These are phyloP conservation scores for Saccostrea cuccullata DNA, from an alignment of 1,140 invertebrate genomes.

Conservation along the genomic window DNA sequence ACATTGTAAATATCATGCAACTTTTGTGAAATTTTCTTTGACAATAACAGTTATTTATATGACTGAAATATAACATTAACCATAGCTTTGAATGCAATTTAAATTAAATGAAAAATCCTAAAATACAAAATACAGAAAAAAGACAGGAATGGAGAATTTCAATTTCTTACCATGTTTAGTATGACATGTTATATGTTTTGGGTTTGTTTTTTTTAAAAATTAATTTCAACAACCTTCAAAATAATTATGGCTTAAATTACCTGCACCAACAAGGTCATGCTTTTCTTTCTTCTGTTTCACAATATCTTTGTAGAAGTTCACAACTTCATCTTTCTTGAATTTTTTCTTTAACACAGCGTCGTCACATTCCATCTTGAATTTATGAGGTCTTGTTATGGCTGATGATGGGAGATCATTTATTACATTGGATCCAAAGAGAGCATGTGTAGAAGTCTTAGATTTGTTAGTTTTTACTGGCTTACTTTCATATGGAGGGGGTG, in stretches of 20 bases:
- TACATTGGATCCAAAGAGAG: constrained; percentile 56
- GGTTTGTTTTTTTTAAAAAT: neutral
- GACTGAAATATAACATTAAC: too few species aligned
- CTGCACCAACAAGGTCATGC: constrained; percentile 76
- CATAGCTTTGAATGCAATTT: too few species aligned
- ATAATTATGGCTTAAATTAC: constrained; percentile 68
- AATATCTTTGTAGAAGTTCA: constrained; percentile 68
- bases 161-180: too few species aligned
- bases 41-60: too few species aligned
- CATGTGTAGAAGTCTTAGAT: constrained; percentile 41
- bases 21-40: too few species aligned
- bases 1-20: too few species aligned
- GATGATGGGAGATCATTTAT: constrained; percentile 27
- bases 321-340: constrained; percentile 68
- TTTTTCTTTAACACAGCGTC: constrained; percentile 65
- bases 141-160: neutral
- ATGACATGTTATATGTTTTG: too few species aligned
- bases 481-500: constrained; percentile 62
- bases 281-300: constrained; percentile 70
- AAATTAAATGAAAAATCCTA: too few species aligned
- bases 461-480: constrained; percentile 42
- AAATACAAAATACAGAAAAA: neutral
- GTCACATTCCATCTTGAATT: constrained; percentile 62
- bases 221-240: neutral
- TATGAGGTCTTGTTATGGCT: constrained; percentile 56